Percentiles rank a stretch among this genome's conserved stretches.
Evolutionary conservation across 2,797 vertebrate genomes (phyloP).

Genomic region (Anomalospiza imberbis): DNA sequence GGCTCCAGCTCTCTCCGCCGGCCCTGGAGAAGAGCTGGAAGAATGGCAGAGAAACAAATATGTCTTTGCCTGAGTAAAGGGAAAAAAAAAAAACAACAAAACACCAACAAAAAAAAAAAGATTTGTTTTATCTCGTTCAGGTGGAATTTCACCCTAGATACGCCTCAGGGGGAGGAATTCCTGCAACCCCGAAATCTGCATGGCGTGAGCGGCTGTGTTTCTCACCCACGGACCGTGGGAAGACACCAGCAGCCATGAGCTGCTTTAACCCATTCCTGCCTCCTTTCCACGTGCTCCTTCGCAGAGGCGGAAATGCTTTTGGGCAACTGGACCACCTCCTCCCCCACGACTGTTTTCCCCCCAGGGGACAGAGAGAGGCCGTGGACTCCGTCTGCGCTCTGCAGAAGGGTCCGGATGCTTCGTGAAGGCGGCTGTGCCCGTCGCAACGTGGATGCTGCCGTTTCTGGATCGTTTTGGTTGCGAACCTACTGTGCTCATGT

Average conservation of each 20-base stretch:
- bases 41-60: background rate
- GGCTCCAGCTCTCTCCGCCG: background rate
- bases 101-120: fast-evolving
- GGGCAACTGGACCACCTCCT: background rate
- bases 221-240: background rate
- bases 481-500: slow-evolving; percentile 8
- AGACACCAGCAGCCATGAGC: background rate
- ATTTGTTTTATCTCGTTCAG: background rate
- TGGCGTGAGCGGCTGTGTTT: background rate
- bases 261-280: background rate
- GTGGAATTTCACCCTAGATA: background rate
- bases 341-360: background rate
- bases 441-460: background rate
- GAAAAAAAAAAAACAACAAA: fast-evolving
- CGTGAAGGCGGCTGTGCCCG: background rate
- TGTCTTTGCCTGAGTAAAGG: background rate
- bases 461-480: background rate
- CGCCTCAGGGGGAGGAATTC: background rate
- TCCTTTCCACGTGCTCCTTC: background rate
- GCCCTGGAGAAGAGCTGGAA: background rate
- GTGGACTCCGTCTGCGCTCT: background rate
- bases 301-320: background rate
- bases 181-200: background rate
- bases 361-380: background rate
- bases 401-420: background rate